A percentile compares a stretch with the other conserved stretches of the same genome.
These are phyloP conservation scores for Gymnosoma rotundatum DNA, from an alignment of 2,888 invertebrate genomes.

Conservation along the genomic window DNA sequence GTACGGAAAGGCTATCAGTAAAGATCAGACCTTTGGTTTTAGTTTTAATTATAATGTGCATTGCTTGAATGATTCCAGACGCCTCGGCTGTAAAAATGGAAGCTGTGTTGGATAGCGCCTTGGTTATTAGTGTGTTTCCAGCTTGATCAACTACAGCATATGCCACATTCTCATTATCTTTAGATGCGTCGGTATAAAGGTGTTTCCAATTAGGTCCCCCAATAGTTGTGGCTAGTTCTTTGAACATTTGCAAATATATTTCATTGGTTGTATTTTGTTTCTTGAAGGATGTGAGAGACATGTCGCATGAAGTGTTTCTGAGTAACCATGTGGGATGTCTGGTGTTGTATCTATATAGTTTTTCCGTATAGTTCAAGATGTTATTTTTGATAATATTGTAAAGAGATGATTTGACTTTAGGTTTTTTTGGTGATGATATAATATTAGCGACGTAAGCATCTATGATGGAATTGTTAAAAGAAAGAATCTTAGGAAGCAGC, in stretches of 20 bases:
- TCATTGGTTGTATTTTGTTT: too few species aligned
- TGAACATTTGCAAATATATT: too few species aligned
- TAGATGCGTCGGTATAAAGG: slow-evolving; percentile 12
- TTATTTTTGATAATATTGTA: neutral
- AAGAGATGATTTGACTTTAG: neutral
- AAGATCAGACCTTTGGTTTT: too few species aligned
- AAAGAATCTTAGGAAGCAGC: neutral
- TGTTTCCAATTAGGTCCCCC: slow-evolving; percentile 8
- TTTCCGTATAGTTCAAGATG: neutral
- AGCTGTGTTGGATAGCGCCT: neutral
- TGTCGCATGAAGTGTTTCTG: neutral
- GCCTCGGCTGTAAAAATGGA: neutral
- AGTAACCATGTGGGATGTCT: slow-evolving; percentile 4
- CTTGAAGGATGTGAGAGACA: too few species aligned
- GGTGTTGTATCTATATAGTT: neutral
- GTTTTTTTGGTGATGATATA: neutral
- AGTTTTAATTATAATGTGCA: too few species aligned
- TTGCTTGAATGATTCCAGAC: too few species aligned
- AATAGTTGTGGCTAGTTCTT: neutral
- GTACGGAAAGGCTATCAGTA: too few species aligned
- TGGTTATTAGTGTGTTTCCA: neutral
- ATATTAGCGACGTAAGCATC: too few species aligned
- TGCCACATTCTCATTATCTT: neutral
- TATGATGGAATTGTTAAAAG: neutral
- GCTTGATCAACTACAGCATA: neutral